Evolutionary conservation across 37 sponge, comb jelly and placozoan species (phyloP).

Genomic region (Petrosia ficiformis): DNA sequence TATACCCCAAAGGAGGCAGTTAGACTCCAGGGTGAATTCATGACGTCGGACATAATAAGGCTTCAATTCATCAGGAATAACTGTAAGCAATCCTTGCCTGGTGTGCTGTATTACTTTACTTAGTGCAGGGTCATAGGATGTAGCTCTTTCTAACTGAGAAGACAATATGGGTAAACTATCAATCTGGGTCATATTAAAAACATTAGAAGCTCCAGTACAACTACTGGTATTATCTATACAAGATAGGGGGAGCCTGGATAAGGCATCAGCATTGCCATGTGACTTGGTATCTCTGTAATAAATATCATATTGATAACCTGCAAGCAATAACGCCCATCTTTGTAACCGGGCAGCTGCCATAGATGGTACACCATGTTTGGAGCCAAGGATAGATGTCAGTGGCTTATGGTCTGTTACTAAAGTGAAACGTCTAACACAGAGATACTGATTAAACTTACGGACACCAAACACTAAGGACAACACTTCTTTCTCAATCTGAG

Average conservation of each 20-base stretch:
- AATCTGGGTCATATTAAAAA: not conserved
- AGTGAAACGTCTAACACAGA: not conserved
- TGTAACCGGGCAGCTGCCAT: constrained; percentile 12
- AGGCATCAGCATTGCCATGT: not conserved
- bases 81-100: not conserved
- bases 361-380: constrained; percentile 10
- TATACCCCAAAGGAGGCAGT: constrained; percentile 6
- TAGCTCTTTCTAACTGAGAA: not conserved
- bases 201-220: not conserved
- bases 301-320: constrained; percentile 3
- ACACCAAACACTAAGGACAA: constrained; percentile 8
- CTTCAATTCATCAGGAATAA: not conserved
- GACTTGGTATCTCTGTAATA: not conserved
- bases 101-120: not conserved
- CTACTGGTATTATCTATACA: not conserved
- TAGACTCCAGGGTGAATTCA: constrained; percentile 2
- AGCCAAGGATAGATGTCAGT: constrained; percentile 5
- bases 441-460: constrained; percentile 5
- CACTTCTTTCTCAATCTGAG: not conserved
- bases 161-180: not conserved
- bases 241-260: not conserved
- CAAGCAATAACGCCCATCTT: constrained; percentile 10
- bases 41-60: not conserved
- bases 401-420: constrained; percentile 11
- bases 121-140: constrained; percentile 1